A percentile compares a stretch with the other conserved stretches of the same genome.
phyloP scores from a whole-genome alignment of 2,888 invertebrate species.

The Coelopa pilipes region DNA sequence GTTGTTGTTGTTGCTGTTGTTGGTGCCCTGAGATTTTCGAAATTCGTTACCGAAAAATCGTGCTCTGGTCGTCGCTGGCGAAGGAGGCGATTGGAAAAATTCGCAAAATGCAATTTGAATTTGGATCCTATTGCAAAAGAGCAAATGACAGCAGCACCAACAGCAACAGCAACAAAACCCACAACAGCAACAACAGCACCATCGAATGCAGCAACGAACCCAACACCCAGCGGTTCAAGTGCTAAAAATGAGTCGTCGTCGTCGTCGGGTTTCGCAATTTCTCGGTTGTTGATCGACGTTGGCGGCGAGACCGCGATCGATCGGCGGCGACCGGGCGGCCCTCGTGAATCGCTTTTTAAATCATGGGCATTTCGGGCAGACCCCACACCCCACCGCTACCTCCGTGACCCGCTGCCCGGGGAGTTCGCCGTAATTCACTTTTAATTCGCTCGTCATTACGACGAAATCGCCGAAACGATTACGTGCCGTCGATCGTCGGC shows the following conservation, averaged over 20 bases:
- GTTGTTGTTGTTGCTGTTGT: constrained; percentile 14
- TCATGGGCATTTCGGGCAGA: no score
- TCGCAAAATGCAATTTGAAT: constrained; percentile 2
- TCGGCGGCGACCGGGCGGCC: no score
- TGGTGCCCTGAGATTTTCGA: background rate
- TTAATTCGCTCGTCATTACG: constrained; percentile 17
- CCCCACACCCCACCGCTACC: background rate
- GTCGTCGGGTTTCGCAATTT: background rate
- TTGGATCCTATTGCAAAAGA: background rate
- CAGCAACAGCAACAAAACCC: background rate
- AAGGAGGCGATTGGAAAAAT: no score
- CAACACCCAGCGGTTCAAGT: no score
- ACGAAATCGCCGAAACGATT: constrained; percentile 1
- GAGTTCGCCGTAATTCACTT: constrained; percentile 12
- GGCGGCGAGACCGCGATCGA: no score
- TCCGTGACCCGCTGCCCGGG: background rate
- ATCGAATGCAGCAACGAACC: background rate
- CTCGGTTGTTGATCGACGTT: background rate
- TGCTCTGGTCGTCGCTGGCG: background rate
- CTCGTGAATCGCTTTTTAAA: no score
- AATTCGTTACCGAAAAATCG: constrained; percentile 30
- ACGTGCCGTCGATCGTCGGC: background rate
- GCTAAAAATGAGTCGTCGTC: no score
- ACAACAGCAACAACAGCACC: background rate
- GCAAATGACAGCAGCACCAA: background rate